Conservation (phyloP, 2,797 vertebrate genomes). For the Mastacembelus armatus region DNA sequence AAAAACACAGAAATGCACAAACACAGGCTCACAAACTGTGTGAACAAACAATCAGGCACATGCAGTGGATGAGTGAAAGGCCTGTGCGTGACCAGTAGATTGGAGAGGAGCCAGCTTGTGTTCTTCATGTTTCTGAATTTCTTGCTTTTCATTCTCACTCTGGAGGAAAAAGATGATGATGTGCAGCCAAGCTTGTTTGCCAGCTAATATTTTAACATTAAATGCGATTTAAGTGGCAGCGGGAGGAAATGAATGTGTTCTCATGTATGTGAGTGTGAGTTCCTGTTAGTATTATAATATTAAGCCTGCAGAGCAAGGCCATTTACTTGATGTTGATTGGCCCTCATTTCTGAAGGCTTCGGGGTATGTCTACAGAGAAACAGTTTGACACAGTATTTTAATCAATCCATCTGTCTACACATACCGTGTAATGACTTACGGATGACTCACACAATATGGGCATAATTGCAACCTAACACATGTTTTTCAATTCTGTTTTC, state of each 20-base stretch:
- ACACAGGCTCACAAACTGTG: conserved; percentile 15
- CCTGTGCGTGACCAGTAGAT: conserved; percentile 36
- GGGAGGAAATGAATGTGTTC: conserved; percentile 6
- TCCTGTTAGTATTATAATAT: conserved; percentile 8
- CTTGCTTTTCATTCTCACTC: conserved; percentile 25
- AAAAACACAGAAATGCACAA: conserved; percentile 52
- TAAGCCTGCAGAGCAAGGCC: neutral
- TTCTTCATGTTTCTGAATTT: conserved; percentile 29
- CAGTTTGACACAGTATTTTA: too few species aligned
- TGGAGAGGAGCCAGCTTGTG: conserved; percentile 53
- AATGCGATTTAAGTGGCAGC: conserved; percentile 45
- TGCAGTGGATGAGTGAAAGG: conserved; percentile 48
- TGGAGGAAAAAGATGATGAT: conserved; percentile 37
- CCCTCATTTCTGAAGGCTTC: conserved; percentile 4
- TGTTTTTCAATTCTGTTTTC: neutral
- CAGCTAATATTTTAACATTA: conserved; percentile 50
- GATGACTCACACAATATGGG: neutral
- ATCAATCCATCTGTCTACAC: neutral
- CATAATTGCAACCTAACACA: neutral
- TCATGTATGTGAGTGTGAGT: conserved; percentile 3
- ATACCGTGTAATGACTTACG: neutral
- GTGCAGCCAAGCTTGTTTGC: conserved; percentile 32
- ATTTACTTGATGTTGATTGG: neutral
- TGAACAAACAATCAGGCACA: neutral
- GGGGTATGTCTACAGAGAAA: neutral